Conservation (phyloP, 92 coral and sea anemone genomes). For the Zoanthus gigantus region DNA sequence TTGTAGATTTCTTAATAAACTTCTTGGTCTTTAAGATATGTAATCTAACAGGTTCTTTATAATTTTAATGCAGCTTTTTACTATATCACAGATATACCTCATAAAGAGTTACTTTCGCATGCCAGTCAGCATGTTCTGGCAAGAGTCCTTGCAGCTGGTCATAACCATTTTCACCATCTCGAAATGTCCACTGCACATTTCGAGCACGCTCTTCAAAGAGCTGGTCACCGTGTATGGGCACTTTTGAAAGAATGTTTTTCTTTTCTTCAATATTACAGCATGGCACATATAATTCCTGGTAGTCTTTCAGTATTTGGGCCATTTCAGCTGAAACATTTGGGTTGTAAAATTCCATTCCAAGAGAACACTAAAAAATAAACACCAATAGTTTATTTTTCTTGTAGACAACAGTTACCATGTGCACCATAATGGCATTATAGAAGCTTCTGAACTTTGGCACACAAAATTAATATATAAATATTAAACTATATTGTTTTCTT, state of each 20-base stretch:
- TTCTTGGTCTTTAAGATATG: no score
- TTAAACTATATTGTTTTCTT: no score
- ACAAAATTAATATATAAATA: no score
- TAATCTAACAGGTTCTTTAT: no score
- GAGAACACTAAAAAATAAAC: background rate
- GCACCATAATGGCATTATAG: no score
- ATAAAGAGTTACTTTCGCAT: background rate
- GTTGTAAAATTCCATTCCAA: background rate
- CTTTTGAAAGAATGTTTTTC: background rate
- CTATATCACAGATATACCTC: background rate
- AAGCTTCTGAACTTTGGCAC: no score
- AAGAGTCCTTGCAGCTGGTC: background rate
- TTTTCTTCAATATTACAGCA: background rate
- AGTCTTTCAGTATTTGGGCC: background rate
- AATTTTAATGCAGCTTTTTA: background rate
- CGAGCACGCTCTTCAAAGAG: background rate
- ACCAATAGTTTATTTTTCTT: no score
- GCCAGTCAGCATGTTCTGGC: background rate
- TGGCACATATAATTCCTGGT: background rate
- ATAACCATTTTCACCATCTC: background rate
- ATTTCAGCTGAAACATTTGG: constrained; percentile 5
- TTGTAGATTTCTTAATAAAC: no score
- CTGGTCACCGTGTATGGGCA: background rate
- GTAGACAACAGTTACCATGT: no score
- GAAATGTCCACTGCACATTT: background rate